These are phyloP conservation scores for Lithophane semibrunnea DNA, from an alignment of 2,888 invertebrate genomes.

Conservation along the genomic window DNA sequence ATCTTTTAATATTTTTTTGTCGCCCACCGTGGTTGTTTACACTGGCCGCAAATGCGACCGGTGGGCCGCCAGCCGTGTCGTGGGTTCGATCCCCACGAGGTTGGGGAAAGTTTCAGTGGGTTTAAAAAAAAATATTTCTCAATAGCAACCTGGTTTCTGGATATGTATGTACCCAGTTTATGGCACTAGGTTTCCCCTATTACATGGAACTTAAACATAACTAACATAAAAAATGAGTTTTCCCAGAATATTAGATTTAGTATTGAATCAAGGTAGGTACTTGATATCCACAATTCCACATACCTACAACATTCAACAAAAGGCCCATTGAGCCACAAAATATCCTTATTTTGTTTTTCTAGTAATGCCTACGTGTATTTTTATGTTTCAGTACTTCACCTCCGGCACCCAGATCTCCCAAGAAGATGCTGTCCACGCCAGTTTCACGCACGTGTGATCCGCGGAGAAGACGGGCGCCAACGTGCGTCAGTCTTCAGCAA, in stretches of 20 bases:
- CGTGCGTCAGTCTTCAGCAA: slow-evolving; percentile 91
- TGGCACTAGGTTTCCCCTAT: neutral
- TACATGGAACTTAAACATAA: neutral
- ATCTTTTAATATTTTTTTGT: neutral
- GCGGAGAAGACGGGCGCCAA: slow-evolving; percentile 89
- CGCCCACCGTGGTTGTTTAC: neutral
- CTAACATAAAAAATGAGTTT: neutral
- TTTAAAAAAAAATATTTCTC: too few relatives aligned
- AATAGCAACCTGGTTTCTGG: neutral
- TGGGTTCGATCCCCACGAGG: neutral
- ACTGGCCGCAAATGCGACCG: neutral
- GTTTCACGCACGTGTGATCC: slow-evolving; percentile 96
- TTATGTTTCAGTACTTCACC: slow-evolving; percentile 94
- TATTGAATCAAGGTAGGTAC: neutral
- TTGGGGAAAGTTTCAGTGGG: neutral
- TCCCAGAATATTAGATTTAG: neutral
- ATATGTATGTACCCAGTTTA: neutral
- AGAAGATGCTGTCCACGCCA: slow-evolving; percentile 95
- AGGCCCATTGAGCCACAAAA: neutral
- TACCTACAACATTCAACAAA: neutral
- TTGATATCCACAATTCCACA: too few relatives aligned
- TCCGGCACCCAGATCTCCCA: slow-evolving; percentile 94
- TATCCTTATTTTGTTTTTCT: neutral
- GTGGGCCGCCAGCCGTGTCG: neutral
- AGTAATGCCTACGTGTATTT: slow-evolving; percentile 8